A percentile compares a stretch with the other conserved stretches of the same genome.
Evolutionary conservation across 2,113 vertebrate species (phyloP).

Genomic region (Centropus bengalensis): DNA sequence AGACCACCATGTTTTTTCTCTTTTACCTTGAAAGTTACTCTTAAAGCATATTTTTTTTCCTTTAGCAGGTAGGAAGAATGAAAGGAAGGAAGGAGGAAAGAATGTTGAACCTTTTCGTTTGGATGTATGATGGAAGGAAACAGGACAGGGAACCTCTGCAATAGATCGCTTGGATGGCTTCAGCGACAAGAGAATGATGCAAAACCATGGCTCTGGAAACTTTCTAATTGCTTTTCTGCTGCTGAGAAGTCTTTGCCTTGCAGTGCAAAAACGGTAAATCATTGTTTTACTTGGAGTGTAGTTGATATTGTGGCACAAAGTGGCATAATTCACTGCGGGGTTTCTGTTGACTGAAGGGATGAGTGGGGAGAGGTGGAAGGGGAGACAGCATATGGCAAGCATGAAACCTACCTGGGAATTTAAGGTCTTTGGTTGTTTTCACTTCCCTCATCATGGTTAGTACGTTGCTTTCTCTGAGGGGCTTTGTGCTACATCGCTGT

Average conservation of each 20-base stretch:
- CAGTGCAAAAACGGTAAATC: slow-evolving; percentile 81
- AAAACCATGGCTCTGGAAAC: slow-evolving; percentile 90
- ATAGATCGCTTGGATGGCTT: slow-evolving; percentile 84
- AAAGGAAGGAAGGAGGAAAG: slow-evolving; percentile 82
- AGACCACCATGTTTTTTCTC: accelerated
- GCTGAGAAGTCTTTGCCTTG: slow-evolving; percentile 79
- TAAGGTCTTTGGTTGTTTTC: background rate
- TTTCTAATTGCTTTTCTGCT: slow-evolving; percentile 90
- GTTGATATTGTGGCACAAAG: background rate
- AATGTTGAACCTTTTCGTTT: slow-evolving; percentile 83
- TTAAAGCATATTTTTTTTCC: background rate
- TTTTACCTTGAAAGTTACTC: background rate
- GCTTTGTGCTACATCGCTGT: background rate
- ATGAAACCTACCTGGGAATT: background rate
- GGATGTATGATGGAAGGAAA: slow-evolving; percentile 91
- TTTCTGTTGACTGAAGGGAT: background rate
- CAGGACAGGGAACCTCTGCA: slow-evolving; percentile 82
- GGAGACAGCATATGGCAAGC: background rate
- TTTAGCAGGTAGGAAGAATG: slow-evolving; percentile 84
- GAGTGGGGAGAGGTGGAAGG: background rate
- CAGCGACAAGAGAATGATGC: slow-evolving; percentile 82
- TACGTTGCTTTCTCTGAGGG: background rate
- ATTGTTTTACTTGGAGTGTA: background rate
- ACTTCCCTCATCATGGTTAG: background rate
- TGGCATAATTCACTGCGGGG: background rate